Percentiles rank a stretch among this genome's conserved stretches.
Conservation (phyloP, 2,113 vertebrate genomes). For the Podarcis muralis region DNA sequence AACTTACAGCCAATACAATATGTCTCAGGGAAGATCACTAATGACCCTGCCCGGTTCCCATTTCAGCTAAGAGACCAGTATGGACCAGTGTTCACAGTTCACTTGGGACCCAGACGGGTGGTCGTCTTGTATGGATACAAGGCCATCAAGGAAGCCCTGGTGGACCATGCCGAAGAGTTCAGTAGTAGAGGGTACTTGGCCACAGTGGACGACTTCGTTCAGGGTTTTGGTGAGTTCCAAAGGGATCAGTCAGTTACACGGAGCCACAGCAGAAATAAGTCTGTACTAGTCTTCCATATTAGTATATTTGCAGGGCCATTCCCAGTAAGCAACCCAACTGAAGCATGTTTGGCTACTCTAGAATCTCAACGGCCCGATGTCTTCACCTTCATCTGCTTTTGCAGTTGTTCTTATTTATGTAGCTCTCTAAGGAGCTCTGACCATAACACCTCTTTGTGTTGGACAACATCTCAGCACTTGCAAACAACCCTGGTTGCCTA, state of each 20-base stretch:
- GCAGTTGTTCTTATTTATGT: too few species aligned
- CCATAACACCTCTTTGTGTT: too few species aligned
- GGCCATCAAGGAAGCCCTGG: conserved; percentile 68
- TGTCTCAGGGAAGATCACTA: not conserved
- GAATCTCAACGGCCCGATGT: not conserved
- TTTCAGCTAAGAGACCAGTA: conserved; percentile 34
- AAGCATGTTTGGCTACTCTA: not conserved
- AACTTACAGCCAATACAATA: too few species aligned
- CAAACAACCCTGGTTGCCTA: too few species aligned
- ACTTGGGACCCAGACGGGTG: conserved; percentile 64
- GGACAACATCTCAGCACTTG: too few species aligned
- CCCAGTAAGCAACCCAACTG: not conserved
- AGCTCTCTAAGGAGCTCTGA: too few species aligned
- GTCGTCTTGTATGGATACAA: conserved; percentile 71
- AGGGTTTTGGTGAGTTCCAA: conserved; percentile 63
- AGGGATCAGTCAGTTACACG: too few species aligned
- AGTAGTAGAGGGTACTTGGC: conserved; percentile 67
- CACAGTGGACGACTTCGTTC: conserved; percentile 61
- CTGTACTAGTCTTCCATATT: not conserved
- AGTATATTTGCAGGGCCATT: not conserved
- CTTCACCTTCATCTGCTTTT: not conserved
- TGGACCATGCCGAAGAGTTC: conserved; percentile 67
- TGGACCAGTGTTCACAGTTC: conserved; percentile 41
- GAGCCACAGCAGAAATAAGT: not conserved
- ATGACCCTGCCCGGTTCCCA: not conserved